A percentile compares a stretch with the other conserved stretches of the same genome.
These are phyloP conservation scores for Actinia equina DNA, from an alignment of 64 coral and sea anemone species.

Conservation along the genomic window DNA sequence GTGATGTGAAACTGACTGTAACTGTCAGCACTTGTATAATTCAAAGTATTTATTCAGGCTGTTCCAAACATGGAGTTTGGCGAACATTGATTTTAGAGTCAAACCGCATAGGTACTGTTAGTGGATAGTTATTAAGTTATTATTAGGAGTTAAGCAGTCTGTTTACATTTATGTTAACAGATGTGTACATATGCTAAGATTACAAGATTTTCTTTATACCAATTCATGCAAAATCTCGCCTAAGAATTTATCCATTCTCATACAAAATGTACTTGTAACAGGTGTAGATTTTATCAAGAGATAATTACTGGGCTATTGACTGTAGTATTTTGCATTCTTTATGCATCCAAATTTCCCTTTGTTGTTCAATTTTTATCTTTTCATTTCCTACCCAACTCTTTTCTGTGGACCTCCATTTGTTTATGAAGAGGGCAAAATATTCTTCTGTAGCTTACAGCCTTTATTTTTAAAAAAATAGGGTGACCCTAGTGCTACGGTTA, in stretches of 20 bases:
- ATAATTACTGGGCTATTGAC: neutral
- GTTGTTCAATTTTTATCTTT: neutral
- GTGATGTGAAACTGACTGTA: no score
- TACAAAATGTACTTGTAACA: neutral
- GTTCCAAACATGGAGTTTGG: neutral
- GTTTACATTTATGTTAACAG: neutral
- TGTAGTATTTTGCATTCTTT: neutral
- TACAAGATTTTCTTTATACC: neutral
- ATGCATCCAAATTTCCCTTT: neutral
- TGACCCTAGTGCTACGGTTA: no score
- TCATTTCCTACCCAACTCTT: neutral
- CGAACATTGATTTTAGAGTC: neutral
- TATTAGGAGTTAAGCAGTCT: neutral
- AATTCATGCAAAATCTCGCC: neutral
- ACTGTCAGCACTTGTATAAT: neutral
- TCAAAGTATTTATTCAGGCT: neutral
- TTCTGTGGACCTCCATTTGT: neutral
- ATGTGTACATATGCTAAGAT: neutral
- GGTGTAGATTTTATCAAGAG: neutral
- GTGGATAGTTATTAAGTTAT: slow-evolving; percentile 13
- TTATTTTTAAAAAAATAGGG: no score
- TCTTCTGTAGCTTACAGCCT: no score
- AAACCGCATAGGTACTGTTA: neutral
- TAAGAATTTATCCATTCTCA: slow-evolving; percentile 3
- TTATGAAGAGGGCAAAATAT: no score